Conservation (phyloP, 1,140 invertebrate species). For the Caerostris extrusa region DNA sequence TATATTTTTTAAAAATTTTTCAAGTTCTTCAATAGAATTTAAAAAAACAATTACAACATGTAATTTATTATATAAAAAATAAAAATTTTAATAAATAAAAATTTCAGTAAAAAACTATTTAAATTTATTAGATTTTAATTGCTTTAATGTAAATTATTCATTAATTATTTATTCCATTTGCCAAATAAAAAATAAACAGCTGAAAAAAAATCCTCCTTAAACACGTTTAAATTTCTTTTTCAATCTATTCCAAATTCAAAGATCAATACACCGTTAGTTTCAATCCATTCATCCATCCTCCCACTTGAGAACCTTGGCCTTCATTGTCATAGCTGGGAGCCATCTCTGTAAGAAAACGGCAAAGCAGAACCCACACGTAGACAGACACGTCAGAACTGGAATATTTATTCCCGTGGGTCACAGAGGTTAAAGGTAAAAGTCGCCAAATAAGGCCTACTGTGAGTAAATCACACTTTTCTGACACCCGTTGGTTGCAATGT, state of each 20-base stretch:
- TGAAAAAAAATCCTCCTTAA: too few species aligned
- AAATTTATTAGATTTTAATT: too few species aligned
- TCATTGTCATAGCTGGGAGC: background rate
- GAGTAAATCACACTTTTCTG: conserved; percentile 68
- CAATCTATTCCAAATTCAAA: background rate
- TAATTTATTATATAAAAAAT: too few species aligned
- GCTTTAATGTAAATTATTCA: too few species aligned
- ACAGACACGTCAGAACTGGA: conserved; percentile 33
- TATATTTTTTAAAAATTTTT: too few species aligned
- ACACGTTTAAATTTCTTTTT: background rate
- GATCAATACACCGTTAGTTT: background rate
- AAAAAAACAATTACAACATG: too few species aligned
- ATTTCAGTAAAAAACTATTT: too few species aligned
- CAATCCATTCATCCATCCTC: background rate
- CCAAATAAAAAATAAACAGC: too few species aligned
- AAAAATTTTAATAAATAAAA: too few species aligned
- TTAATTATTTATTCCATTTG: too few species aligned
- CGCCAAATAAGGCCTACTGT: conserved; percentile 47
- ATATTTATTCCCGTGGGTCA: conserved; percentile 61
- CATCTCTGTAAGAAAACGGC: background rate
- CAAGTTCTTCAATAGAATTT: too few species aligned
- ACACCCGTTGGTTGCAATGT: conserved; percentile 13
- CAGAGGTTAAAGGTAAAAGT: conserved; percentile 62
- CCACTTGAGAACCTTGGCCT: background rate
- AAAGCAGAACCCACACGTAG: conserved; percentile 20